A percentile compares a stretch with the other conserved stretches of the same genome.
Conservation (phyloP, 2,797 vertebrate species). For the Pseudomugil tenellus region DNA sequence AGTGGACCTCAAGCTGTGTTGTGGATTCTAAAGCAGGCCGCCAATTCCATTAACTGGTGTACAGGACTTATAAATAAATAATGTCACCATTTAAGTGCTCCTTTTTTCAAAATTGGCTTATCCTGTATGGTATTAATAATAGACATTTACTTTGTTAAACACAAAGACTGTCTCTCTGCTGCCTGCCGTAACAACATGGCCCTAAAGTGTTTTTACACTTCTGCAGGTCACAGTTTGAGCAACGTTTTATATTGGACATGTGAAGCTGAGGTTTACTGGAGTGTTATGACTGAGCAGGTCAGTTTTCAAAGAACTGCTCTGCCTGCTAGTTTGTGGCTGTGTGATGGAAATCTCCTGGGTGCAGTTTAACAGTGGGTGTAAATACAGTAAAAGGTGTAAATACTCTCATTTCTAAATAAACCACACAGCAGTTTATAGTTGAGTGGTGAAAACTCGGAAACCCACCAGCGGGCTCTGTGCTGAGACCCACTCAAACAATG, state of each 20-base stretch:
- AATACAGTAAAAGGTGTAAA: conserved; percentile 84
- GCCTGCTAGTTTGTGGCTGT: conserved; percentile 74
- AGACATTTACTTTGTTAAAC: conserved; percentile 84
- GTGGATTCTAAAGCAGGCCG: conserved; percentile 77
- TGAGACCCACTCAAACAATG: conserved; percentile 82
- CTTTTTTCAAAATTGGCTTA: conserved; percentile 81
- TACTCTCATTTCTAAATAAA: conserved; percentile 82
- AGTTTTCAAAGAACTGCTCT: conserved; percentile 69
- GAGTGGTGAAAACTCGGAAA: conserved; percentile 73
- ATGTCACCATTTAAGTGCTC: conserved; percentile 81
- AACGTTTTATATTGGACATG: conserved; percentile 76
- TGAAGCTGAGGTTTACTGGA: conserved; percentile 77
- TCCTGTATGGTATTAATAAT: conserved; percentile 85
- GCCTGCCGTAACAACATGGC: conserved; percentile 67
- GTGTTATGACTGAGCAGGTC: conserved; percentile 78
- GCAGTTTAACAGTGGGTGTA: conserved; percentile 81
- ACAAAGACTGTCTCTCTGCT: conserved; percentile 72
- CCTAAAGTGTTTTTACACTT: conserved; percentile 82
- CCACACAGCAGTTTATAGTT: conserved; percentile 78
- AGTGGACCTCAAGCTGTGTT: conserved; percentile 83
- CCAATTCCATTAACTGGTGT: conserved; percentile 84
- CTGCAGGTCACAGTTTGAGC: conserved; percentile 76
- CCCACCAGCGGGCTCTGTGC: conserved; percentile 73
- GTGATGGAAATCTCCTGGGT: conserved; percentile 76
- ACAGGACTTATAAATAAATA: conserved; percentile 83